A percentile compares a stretch with the other conserved stretches of the same genome.
Evolutionary conservation across 2,797 vertebrate species (phyloP).

Genomic region (Orestias chungarensis): DNA sequence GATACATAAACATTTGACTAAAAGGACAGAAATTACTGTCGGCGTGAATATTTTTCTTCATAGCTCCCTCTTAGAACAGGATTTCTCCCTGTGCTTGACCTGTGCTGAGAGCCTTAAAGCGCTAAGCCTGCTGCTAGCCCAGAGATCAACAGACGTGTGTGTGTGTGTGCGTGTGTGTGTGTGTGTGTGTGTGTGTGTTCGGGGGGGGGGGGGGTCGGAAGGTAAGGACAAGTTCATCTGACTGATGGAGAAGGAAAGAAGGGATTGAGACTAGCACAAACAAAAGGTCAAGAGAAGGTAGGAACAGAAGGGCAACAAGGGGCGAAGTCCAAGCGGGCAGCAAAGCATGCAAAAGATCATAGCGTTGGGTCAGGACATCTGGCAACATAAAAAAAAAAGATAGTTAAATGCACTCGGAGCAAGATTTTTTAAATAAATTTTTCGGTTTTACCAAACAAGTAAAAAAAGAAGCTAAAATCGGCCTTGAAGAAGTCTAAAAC

Average conservation of each 20-base stretch:
- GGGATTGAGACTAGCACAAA: conserved; percentile 26
- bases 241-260: conserved; percentile 37
- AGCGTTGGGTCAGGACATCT: not conserved
- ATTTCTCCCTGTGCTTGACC: conserved; percentile 63
- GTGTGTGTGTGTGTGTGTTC: too few species aligned
- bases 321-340: conserved; percentile 3
- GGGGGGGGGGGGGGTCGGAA: conserved; percentile 26
- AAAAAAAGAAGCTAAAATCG: conserved; percentile 37
- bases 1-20: not conserved
- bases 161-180: too few species aligned
- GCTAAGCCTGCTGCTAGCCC: conserved; percentile 71
- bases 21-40: not conserved
- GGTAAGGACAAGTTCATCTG: conserved; percentile 18
- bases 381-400: conserved; percentile 17
- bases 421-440: not conserved
- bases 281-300: conserved; percentile 55
- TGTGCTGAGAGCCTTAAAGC: conserved; percentile 65
- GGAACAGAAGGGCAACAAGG: conserved; percentile 14
- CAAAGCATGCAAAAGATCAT: conserved; percentile 3
- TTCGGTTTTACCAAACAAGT: conserved; percentile 18
- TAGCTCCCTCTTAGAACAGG: conserved; percentile 72
- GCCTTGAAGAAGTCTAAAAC: conserved; percentile 35
- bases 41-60: conserved; percentile 36
- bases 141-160: conserved; percentile 66
- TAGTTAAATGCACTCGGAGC: not conserved